Percentiles rank a stretch among this genome's conserved stretches.
Evolutionary conservation across 1,140 invertebrate genomes (phyloP).

Genomic region (Drosophila tani): DNA sequence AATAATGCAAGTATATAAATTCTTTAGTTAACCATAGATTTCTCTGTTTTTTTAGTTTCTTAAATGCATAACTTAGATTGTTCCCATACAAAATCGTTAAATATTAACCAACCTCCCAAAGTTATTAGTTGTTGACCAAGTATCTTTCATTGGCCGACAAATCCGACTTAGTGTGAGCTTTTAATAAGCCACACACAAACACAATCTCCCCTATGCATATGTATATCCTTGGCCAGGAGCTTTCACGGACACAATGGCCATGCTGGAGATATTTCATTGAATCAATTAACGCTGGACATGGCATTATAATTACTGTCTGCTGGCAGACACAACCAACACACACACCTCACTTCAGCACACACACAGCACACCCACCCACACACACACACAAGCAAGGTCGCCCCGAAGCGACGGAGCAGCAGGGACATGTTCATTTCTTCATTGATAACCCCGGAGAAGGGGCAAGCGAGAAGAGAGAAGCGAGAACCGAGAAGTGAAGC

Average conservation of each 20-base stretch:
- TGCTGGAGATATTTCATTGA: slow-evolving; percentile 74
- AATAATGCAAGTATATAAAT: too few species aligned
- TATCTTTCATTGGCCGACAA: slow-evolving; percentile 3
- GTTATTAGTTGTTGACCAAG: background rate
- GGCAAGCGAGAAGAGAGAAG: background rate
- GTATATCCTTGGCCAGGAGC: slow-evolving; percentile 24
- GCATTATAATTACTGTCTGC: slow-evolving; percentile 83
- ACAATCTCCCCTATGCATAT: background rate
- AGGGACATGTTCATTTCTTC: slow-evolving; percentile 53
- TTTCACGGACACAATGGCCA: slow-evolving; percentile 23
- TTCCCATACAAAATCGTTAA: background rate
- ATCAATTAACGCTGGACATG: slow-evolving; percentile 83
- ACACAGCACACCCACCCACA: slow-evolving; percentile 11
- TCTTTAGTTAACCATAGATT: too few species aligned
- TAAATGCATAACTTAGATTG: background rate
- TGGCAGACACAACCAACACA: slow-evolving; percentile 30
- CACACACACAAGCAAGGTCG: slow-evolving; percentile 61
- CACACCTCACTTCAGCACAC: slow-evolving; percentile 3
- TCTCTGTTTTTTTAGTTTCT: background rate
- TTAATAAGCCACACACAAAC: slow-evolving; percentile 29
- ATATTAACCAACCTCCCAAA: background rate
- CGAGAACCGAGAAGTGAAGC: slow-evolving; percentile 17
- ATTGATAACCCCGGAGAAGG: slow-evolving; percentile 43
- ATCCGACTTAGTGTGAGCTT: slow-evolving; percentile 14
- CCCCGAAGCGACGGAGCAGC: slow-evolving; percentile 60